These are phyloP conservation scores for Neotragus pygmaeus DNA, from an alignment of 2,113 vertebrate species.

Conservation along the genomic window DNA sequence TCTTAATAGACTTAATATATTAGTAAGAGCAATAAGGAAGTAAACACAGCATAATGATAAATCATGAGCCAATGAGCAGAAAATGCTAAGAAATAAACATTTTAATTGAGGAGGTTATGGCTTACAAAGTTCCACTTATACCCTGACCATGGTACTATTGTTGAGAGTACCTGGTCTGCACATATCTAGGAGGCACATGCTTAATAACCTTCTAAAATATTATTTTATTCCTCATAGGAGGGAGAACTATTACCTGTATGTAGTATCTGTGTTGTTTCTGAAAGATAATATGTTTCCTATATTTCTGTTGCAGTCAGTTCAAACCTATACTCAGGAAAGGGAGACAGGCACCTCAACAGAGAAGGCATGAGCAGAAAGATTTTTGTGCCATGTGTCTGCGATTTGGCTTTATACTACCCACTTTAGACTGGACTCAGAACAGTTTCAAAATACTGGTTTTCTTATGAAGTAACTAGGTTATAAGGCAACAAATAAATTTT, in stretches of 20 bases:
- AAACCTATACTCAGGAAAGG: conserved; percentile 20
- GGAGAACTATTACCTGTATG: background rate
- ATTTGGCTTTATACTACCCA: conserved; percentile 36
- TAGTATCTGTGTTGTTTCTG: background rate
- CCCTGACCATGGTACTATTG: background rate
- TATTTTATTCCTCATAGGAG: background rate
- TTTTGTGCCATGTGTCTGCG: conserved; percentile 44
- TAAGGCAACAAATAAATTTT: background rate
- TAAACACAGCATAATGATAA: background rate
- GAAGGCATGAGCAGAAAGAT: conserved; percentile 53
- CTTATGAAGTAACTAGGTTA: background rate
- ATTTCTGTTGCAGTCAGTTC: background rate
- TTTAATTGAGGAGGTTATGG: background rate
- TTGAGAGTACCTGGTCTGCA: background rate
- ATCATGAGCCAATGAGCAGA: background rate
- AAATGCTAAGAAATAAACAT: conserved; percentile 13
- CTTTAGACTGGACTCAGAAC: conserved; percentile 46
- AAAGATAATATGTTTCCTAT: conserved; percentile 18
- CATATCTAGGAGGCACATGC: background rate
- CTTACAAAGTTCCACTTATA: background rate
- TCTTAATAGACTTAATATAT: background rate
- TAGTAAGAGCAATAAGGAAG: background rate
- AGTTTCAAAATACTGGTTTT: background rate
- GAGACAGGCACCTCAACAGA: conserved; percentile 62
- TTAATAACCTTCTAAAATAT: background rate